Base-by-base conservation (phyloP, 1,140 invertebrate genomes). In the Neodiprion virginianus region DNA sequence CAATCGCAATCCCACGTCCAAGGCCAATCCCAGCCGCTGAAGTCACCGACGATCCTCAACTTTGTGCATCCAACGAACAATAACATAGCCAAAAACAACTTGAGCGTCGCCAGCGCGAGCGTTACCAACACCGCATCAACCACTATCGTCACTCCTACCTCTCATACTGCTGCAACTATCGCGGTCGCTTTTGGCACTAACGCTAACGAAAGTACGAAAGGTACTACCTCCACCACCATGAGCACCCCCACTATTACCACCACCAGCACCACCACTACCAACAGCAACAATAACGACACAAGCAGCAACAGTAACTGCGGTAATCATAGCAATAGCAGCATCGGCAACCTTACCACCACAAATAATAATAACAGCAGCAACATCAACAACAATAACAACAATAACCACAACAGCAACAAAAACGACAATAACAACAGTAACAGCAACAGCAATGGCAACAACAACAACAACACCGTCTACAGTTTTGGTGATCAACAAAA, bases 1-100 rank as follows among this genome's bases (percentile, higher is more conserved):
- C 88, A 89, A 70, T 88, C 88, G 4, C 88, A 89, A 47, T 87
- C 86, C 14, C 87, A 89, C 71, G 84, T 88, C 75, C 87, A 88
- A 83, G 87, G 86, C 71, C 87, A 88, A 78, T 87, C 85, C 7
- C 86, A 88, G 72, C 78, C 83, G 8, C 68, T 88, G 21, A 85
- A 82, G 23, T 79, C 77, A 17, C 84, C 53, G 53, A 8, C 53
- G 11, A 17, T 17, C 53, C 53, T 61, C 11, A 61, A 14, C 53
- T 61, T 61, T 61, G 28, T 40, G 53, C 53, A 61, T 14, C 11
- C 53, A 8, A 61, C 53, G 53, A 61, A 61, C 53, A 61, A 61
- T 61, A 17, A 61, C n/a, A 81, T 73, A 84, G 84, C 65, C 76
- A 74, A 17, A 80, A 85, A 48, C 81, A 81, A 53, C 80, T 81